Percentiles rank a stretch among this genome's conserved stretches.
Conservation (phyloP, 1,140 invertebrate species). For the Caenorhabditis brenneri region DNA sequence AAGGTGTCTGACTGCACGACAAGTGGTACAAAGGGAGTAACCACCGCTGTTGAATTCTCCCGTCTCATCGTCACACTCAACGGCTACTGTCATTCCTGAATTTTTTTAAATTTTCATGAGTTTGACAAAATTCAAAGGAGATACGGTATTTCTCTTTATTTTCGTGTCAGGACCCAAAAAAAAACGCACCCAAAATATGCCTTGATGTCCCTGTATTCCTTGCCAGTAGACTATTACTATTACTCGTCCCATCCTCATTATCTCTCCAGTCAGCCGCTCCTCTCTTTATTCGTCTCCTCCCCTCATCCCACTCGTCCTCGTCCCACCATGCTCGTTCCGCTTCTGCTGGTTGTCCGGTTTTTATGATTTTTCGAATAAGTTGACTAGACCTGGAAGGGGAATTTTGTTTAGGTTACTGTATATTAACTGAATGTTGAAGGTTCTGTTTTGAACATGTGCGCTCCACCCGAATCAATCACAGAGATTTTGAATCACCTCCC, state of each 20-base stretch:
- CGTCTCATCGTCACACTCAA: constrained; percentile 39
- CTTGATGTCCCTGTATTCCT: constrained; percentile 19
- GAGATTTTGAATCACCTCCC: too few relatives aligned
- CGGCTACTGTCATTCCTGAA: constrained; percentile 43
- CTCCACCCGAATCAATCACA: too few relatives aligned
- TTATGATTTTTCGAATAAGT: constrained; percentile 41
- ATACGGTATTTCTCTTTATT: too few relatives aligned
- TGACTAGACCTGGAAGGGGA: constrained; percentile 32
- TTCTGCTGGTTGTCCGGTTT: constrained; percentile 19
- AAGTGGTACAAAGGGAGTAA: constrained; percentile 55
- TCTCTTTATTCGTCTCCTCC: neutral
- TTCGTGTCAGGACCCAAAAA: too few relatives aligned
- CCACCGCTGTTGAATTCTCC: constrained; percentile 34
- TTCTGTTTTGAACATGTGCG: too few relatives aligned
- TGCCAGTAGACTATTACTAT: neutral
- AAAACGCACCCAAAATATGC: constrained; percentile 10
- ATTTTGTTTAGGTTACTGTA: neutral
- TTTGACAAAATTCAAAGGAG: too few relatives aligned
- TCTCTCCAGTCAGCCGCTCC: neutral
- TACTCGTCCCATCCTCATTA: neutral
- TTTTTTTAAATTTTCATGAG: too few relatives aligned
- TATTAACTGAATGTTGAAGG: too few relatives aligned
- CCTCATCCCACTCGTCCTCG: constrained; percentile 27
- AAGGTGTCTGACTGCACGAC: constrained; percentile 56
- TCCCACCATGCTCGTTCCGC: constrained; percentile 45